These are phyloP conservation scores for Stenodera caucasica DNA, from an alignment of 2,888 invertebrate species.

Conservation along the genomic window DNA sequence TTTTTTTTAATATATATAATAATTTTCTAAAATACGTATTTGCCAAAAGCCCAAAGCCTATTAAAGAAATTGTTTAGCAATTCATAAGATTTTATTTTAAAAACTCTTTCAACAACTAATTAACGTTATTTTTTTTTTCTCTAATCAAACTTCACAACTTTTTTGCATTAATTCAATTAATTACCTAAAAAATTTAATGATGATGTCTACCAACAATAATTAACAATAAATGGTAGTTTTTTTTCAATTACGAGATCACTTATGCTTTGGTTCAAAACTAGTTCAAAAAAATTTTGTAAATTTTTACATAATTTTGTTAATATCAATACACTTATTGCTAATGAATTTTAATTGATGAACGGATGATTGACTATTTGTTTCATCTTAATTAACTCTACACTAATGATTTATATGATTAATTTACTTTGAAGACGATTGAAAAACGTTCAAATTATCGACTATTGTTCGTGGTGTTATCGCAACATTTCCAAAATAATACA, in stretches of 20 bases:
- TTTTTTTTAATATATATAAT: too few species aligned
- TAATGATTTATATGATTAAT: background rate
- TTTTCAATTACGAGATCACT: slow-evolving; percentile 34
- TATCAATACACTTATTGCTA: slow-evolving; percentile 39
- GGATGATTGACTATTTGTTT: slow-evolving; percentile 35
- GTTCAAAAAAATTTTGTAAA: slow-evolving; percentile 21
- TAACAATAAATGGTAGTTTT: slow-evolving; percentile 31
- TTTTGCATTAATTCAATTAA: slow-evolving; percentile 9
- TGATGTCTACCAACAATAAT: slow-evolving; percentile 33
- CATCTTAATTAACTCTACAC: background rate
- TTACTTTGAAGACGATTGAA: background rate
- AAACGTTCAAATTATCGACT: background rate
- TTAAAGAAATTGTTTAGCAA: background rate
- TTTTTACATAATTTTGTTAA: slow-evolving; percentile 21
- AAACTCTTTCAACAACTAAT: slow-evolving; percentile 39
- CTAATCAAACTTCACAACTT: slow-evolving; percentile 25
- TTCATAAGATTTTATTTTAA: slow-evolving; percentile 35
- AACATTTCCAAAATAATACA: background rate
- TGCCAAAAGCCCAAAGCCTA: too few species aligned
- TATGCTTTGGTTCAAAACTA: slow-evolving; percentile 39
- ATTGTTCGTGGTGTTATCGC: background rate
- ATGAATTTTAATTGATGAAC: slow-evolving; percentile 37
- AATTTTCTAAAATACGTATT: too few species aligned
- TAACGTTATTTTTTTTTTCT: slow-evolving; percentile 30
- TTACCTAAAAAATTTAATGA: slow-evolving; percentile 20